Percentiles rank a stretch among this genome's conserved stretches.
Evolutionary conservation across 2,888 invertebrate genomes (phyloP).

Genomic region (Limnephilus rhombicus): DNA sequence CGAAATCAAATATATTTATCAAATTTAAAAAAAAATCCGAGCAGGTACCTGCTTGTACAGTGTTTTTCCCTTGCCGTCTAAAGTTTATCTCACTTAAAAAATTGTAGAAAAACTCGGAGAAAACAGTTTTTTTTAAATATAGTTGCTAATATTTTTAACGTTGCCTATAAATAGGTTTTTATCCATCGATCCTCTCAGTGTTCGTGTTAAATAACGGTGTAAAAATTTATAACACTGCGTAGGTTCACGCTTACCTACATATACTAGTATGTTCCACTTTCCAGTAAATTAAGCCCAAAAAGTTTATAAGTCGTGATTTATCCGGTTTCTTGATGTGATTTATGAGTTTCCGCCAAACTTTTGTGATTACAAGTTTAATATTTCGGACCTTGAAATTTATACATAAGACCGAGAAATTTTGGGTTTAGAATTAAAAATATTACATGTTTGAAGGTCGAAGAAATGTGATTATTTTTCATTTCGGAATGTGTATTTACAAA

Average conservation of each 20-base stretch:
- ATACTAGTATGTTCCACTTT: not conserved
- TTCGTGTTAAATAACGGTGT: not conserved
- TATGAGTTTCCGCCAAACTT: slow-evolving; percentile 2
- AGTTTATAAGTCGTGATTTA: slow-evolving; percentile 10
- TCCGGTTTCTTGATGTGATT: slow-evolving; percentile 10
- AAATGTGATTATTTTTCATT: no score
- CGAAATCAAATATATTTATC: no score
- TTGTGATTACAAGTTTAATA: not conserved
- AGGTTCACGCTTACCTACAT: not conserved
- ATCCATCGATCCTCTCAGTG: not conserved
- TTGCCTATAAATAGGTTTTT: not conserved
- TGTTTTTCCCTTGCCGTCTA: no score
- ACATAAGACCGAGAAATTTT: not conserved
- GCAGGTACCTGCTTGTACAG: no score
- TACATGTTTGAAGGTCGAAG: not conserved
- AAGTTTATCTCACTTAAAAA: not conserved
- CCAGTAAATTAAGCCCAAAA: slow-evolving; percentile 12
- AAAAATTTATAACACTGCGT: not conserved
- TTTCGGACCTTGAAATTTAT: not conserved
- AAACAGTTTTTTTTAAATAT: not conserved
- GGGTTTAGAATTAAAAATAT: not conserved
- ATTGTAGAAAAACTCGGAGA: not conserved
- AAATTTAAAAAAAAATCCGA: no score
- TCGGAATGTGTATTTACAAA: no score
- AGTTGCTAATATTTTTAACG: not conserved